Percentiles rank a stretch among this genome's conserved stretches.
Evolutionary conservation across 2,113 vertebrate genomes (phyloP).

Genomic region (Xenopus laevis): DNA sequence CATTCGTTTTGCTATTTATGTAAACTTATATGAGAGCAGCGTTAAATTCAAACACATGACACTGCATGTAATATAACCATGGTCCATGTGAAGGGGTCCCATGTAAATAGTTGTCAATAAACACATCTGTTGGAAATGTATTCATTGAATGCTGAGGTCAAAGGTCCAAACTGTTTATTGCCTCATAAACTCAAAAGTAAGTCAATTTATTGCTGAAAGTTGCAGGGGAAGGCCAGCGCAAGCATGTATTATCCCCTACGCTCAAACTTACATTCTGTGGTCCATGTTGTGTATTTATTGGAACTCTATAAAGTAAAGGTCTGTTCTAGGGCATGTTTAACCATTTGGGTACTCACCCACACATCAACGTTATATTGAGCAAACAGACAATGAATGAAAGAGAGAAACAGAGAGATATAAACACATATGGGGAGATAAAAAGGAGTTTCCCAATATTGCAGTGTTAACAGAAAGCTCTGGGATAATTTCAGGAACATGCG

Average conservation of each 20-base stretch:
- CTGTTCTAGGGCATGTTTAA: conserved; percentile 23
- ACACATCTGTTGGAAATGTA: conserved; percentile 76
- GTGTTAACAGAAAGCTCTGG: too few species aligned
- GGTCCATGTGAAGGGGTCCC: conserved; percentile 62
- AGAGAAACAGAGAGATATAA: too few species aligned
- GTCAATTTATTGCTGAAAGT: conserved; percentile 77
- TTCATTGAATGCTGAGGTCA: conserved; percentile 78
- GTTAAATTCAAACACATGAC: conserved; percentile 40
- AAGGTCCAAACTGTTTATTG: conserved; percentile 77
- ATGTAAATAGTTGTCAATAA: conserved; percentile 77
- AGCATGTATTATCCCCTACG: conserved; percentile 34
- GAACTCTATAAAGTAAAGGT: conserved; percentile 13
- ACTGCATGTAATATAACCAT: conserved; percentile 14
- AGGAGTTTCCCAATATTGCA: too few species aligned
- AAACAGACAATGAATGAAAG: too few species aligned
- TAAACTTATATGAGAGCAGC: conserved; percentile 23
- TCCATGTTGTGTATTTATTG: conserved; percentile 32
- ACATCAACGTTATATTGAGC: too few species aligned
- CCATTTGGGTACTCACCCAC: neutral
- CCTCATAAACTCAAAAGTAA: conserved; percentile 81
- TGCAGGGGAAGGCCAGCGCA: conserved; percentile 71
- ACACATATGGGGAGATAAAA: too few species aligned
- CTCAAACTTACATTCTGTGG: conserved; percentile 7
- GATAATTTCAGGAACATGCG: too few species aligned
- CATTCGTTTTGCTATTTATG: conserved; percentile 18